Evolutionary conservation across 1,140 invertebrate genomes (phyloP).

Genomic region (Bacillus rossius): DNA sequence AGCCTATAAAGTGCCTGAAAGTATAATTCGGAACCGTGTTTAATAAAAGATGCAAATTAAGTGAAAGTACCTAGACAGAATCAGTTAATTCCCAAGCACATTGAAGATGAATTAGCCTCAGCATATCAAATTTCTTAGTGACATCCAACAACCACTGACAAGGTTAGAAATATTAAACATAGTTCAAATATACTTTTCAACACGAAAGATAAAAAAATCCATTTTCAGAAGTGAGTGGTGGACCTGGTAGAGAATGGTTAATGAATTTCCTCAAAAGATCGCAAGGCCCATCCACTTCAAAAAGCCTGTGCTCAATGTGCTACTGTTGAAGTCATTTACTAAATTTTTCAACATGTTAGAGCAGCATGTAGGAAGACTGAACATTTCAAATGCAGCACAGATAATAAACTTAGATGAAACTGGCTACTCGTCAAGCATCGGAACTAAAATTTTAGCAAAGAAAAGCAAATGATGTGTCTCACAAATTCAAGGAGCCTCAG

Average conservation of each 20-base stretch:
- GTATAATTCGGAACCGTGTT: no score
- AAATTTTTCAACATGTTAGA: not conserved
- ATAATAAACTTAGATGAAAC: constrained; percentile 9
- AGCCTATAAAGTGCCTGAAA: no score
- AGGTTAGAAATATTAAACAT: constrained; percentile 7
- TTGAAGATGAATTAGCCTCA: no score
- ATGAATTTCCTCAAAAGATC: constrained; percentile 4
- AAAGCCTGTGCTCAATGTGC: constrained; percentile 7
- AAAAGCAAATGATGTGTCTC: constrained; percentile 4
- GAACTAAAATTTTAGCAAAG: not conserved
- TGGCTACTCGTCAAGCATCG: not conserved
- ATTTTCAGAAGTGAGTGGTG: constrained; percentile 3
- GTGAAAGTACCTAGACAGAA: not conserved
- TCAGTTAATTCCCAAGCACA: not conserved
- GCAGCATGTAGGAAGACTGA: not conserved
- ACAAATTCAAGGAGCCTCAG: constrained; percentile 3
- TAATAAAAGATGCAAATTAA: constrained; percentile 9
- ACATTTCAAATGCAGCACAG: constrained; percentile 2
- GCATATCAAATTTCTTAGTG: no score
- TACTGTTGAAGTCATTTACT: not conserved
- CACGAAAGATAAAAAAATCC: constrained; percentile 1
- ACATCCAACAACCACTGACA: no score
- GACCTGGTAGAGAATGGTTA: constrained; percentile 7
- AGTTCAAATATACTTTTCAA: constrained; percentile 2
- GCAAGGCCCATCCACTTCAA: constrained; percentile 4